Evolutionary conservation across 2,888 invertebrate genomes (phyloP), one percentile per base, ranked within the genome.

Genomic region (Mamestra brassicae): DNA sequence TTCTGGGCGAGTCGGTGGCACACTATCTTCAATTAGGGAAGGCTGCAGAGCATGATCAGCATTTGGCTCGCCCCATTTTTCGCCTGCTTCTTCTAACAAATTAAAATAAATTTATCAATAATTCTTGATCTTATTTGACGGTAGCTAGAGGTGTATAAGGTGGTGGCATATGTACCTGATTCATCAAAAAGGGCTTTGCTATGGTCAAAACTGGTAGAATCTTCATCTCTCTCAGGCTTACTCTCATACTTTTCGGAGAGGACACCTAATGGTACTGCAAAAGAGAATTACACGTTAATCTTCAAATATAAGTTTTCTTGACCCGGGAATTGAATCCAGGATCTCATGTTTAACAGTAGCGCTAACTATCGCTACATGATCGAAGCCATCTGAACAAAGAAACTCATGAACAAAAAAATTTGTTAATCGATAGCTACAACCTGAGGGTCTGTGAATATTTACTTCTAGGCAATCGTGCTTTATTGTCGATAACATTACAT

Each of bases 221-320:
- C 95, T 91, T 98, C 98, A 91, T 98, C 98, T 42, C 97, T 96
- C 90, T 98, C 98, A 6, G 97, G 95, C 34, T 97, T 97, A 61
- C 97, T 98, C 91, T 98, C 98, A 94, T 98, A 98, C 83, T 98
- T 97, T 88, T 98, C 98, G 85, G 97, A 97, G 64, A 99, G 95
- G 45, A 98, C 98, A 90, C 98, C 98, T 78, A 98, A 96, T 13
- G 98, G 98, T 71, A 98, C 98, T 98, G 96, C 92, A 94, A 86
- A 87, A 83, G 50, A 80, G 65, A 72, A 0, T 15, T 4, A 2
- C 7, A 11, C 8, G 15, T 80, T 11, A 80, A 6, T 70, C 60
- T 54, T 34, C 13, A 17, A 1, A 0, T 58, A 50, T 3, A 10
- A 50, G 10, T 6, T 4, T 52, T 5, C 38, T 38, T 6, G 5